Evolutionary conservation across 2,888 invertebrate species (phyloP).

Genomic region (Sesamia inferens): DNA sequence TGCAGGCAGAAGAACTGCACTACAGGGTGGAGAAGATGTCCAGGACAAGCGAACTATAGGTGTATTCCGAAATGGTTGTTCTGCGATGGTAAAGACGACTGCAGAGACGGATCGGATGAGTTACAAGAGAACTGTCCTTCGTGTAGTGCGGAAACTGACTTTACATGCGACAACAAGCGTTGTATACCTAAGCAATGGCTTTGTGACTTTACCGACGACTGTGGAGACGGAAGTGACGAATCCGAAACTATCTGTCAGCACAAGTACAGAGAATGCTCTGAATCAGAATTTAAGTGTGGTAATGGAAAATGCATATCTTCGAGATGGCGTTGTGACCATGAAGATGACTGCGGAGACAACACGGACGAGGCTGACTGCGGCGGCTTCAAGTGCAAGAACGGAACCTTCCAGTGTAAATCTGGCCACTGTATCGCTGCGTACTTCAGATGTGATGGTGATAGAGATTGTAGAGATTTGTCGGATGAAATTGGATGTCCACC

Average conservation of each 20-base stretch:
- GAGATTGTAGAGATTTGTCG: slow-evolving; percentile 96
- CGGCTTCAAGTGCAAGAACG: slow-evolving; percentile 96
- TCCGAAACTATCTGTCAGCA: slow-evolving; percentile 94
- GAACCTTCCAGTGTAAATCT: slow-evolving; percentile 97
- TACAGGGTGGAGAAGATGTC: slow-evolving; percentile 98
- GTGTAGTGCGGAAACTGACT: slow-evolving; percentile 96
- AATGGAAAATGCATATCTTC: slow-evolving; percentile 98
- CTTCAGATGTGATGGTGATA: slow-evolving; percentile 96
- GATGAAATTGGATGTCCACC: slow-evolving; percentile 97
- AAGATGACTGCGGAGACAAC: slow-evolving; percentile 98
- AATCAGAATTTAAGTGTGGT: slow-evolving; percentile 96
- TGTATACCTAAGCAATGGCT: slow-evolving; percentile 97
- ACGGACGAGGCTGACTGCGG: slow-evolving; percentile 96
- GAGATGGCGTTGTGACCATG: slow-evolving; percentile 98
- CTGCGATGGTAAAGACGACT: slow-evolving; percentile 99
- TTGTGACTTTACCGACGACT: slow-evolving; percentile 99
- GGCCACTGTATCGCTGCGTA: slow-evolving; percentile 98
- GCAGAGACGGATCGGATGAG: slow-evolving; percentile 98
- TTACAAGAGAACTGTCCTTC: slow-evolving; percentile 96
- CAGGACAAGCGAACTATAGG: slow-evolving; percentile 97
- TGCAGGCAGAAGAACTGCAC: slow-evolving; percentile 98
- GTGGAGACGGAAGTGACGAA: slow-evolving; percentile 98
- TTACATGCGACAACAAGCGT: slow-evolving; percentile 97
- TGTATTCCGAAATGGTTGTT: slow-evolving; percentile 99
- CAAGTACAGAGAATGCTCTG: slow-evolving; percentile 96